phyloP scores from a whole-genome alignment of 2,113 vertebrate species.

The Petrocephalus zakoni region DNA sequence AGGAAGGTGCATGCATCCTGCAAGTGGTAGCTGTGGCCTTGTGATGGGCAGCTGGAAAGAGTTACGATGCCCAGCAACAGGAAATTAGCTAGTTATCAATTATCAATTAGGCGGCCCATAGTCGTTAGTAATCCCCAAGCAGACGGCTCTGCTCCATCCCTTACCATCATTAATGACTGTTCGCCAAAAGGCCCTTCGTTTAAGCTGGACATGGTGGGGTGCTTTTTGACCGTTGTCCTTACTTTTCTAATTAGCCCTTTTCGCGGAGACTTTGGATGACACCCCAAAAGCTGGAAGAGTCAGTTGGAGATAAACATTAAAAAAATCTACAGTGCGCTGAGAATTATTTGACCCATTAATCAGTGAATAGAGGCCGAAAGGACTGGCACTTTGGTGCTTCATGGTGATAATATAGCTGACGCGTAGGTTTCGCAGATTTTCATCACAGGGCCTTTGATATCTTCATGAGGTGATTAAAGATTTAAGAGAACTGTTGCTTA shows the following conservation, averaged over 20 bases:
- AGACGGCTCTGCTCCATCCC: conserved; percentile 25
- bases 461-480: not conserved
- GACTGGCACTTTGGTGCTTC: not conserved
- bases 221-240: conserved; percentile 11
- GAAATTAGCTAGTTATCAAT: conserved; percentile 53
- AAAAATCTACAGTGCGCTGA: not conserved
- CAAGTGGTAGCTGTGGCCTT: conserved; percentile 25
- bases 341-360: not conserved
- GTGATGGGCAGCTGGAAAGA: conserved; percentile 36
- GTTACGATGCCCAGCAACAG: conserved; percentile 42
- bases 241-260: conserved; percentile 1
- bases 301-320: not conserved
- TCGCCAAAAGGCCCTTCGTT: conserved; percentile 19
- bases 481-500: not conserved
- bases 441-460: not conserved
- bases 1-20: conserved; percentile 15
- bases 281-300: not conserved
- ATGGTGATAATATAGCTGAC: not conserved
- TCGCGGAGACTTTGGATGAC: not conserved
- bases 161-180: conserved; percentile 30
- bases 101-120: conserved; percentile 42
- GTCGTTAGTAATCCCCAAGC: conserved; percentile 46
- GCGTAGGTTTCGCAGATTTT: not conserved
- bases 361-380: not conserved
- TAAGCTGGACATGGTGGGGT: conserved; percentile 27